These are phyloP conservation scores for Drosophila kambysellisi DNA, from an alignment of 2,888 invertebrate genomes.

Conservation along the genomic window DNA sequence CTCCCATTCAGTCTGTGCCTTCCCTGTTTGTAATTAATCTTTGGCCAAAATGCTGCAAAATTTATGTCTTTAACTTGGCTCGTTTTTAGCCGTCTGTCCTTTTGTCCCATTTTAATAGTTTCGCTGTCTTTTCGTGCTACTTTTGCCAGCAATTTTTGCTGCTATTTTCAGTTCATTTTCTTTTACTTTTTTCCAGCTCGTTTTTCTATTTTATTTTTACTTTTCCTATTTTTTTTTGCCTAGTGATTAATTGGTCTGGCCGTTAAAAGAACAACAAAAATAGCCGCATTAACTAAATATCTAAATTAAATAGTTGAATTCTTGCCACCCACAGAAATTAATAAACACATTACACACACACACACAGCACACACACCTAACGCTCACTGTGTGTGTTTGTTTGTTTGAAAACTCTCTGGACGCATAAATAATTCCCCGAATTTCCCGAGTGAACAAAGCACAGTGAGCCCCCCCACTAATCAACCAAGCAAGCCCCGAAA, in stretches of 20 bases:
- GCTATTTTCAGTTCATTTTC: not conserved
- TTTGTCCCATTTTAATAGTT: constrained; percentile 65
- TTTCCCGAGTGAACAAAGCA: constrained; percentile 7
- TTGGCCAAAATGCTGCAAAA: constrained; percentile 79
- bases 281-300: constrained; percentile 36
- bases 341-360: constrained; percentile 66
- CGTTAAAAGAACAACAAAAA: constrained; percentile 38
- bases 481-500: not conserved
- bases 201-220: not conserved
- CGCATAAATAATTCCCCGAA: constrained; percentile 49
- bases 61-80: constrained; percentile 81
- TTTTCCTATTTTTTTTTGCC: constrained; percentile 37
- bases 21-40: constrained; percentile 80
- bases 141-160: not conserved
- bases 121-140: constrained; percentile 33
- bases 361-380: not conserved
- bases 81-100: constrained; percentile 19
- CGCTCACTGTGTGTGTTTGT: constrained; percentile 23
- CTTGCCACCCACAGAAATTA: constrained; percentile 69
- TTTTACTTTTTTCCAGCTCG: not conserved
- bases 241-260: constrained; percentile 71
- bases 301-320: constrained; percentile 77
- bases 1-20: constrained; percentile 9
- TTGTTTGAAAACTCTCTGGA: constrained; percentile 20
- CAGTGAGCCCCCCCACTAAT: not conserved